These are phyloP conservation scores for Oryzias celebensis DNA, from an alignment of 2,113 vertebrate species.

Conservation along the genomic window DNA sequence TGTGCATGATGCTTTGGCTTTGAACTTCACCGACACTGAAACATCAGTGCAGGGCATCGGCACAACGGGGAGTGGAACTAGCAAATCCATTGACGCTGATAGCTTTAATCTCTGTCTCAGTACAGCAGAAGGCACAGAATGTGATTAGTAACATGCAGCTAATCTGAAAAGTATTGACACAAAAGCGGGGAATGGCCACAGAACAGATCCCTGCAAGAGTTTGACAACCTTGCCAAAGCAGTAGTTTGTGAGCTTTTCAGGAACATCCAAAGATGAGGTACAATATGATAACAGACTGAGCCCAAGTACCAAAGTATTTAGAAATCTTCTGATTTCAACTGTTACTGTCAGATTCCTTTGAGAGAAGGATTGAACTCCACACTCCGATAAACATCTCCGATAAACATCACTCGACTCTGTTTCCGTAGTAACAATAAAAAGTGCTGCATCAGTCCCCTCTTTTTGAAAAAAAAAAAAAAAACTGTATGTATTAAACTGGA, in stretches of 20 bases:
- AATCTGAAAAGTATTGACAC: slow-evolving; percentile 26
- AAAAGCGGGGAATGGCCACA: slow-evolving; percentile 5
- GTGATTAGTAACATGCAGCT: slow-evolving; percentile 23
- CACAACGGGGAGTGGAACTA: slow-evolving; percentile 34
- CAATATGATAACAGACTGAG: background rate
- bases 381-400: no score
- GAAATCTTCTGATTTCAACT: no score
- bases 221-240: background rate
- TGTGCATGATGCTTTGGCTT: slow-evolving; percentile 31
- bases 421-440: no score
- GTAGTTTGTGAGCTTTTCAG: background rate
- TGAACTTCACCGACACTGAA: slow-evolving; percentile 43
- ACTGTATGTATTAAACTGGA: no score
- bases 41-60: slow-evolving; percentile 29
- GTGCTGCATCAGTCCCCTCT: no score
- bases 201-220: background rate
- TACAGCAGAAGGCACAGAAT: slow-evolving; percentile 32
- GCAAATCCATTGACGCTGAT: slow-evolving; percentile 40
- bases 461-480: no score
- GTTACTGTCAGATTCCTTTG: no score
- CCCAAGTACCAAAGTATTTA: background rate
- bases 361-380: no score
- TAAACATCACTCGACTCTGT: no score
- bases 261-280: background rate
- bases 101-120: slow-evolving; percentile 36